These are phyloP conservation scores for Drosophila pseudotalamancana DNA, from an alignment of 2,888 invertebrate genomes.

Conservation along the genomic window DNA sequence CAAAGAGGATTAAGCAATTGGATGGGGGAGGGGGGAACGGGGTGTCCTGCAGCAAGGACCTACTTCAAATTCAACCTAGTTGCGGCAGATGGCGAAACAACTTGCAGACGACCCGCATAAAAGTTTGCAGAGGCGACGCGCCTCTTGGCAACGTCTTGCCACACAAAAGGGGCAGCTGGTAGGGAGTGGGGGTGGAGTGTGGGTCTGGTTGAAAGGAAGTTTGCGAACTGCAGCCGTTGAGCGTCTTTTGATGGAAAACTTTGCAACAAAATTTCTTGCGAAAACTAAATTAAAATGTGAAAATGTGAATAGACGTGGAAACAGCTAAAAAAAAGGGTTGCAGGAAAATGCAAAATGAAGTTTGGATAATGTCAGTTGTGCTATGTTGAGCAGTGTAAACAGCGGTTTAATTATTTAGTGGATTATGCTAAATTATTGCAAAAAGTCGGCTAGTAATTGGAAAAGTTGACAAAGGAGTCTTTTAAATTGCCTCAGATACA, in stretches of 20 bases:
- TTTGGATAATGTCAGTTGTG: background rate
- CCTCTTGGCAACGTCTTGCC: conserved; percentile 28
- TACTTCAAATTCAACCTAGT: conserved; percentile 48
- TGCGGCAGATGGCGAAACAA: conserved; percentile 18
- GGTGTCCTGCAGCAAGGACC: conserved; percentile 3
- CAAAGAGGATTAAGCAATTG: background rate
- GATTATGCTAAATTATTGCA: conserved; percentile 30
- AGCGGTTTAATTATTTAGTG: conserved; percentile 43
- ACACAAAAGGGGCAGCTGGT: conserved; percentile 11
- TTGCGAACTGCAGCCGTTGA: conserved; percentile 23
- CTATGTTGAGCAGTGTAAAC: conserved; percentile 19
- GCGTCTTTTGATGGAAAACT: conserved; percentile 65
- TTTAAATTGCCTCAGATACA: no score
- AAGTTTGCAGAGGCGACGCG: conserved; percentile 52
- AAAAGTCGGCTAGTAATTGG: background rate
- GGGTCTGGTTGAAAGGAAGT: no score
- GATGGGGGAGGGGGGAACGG: background rate
- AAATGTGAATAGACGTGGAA: conserved; percentile 60
- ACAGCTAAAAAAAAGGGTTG: background rate
- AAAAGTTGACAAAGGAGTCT: background rate
- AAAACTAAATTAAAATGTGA: conserved; percentile 76
- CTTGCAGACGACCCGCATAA: conserved; percentile 54
- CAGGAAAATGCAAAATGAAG: no score
- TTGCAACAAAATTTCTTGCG: conserved; percentile 68
- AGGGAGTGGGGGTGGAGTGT: background rate